Percentiles rank a stretch among this genome's conserved stretches.
Conservation (phyloP, 2,113 vertebrate species). For the Hydrolagus affinis region DNA sequence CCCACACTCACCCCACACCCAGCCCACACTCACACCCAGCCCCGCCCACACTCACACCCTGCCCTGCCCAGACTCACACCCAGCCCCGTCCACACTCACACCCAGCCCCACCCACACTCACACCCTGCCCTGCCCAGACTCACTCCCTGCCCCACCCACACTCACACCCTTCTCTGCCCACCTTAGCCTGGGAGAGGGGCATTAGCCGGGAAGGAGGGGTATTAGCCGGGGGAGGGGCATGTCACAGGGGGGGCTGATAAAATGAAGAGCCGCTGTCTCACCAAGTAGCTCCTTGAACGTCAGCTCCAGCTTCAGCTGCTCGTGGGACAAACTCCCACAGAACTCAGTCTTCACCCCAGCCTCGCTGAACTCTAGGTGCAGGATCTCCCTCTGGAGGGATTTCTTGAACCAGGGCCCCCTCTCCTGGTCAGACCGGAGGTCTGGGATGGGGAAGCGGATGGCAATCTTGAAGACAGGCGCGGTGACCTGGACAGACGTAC, state of each 20-base stretch:
- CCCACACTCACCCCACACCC: neutral
- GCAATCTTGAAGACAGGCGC: slow-evolving; percentile 71
- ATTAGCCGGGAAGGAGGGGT: too few species aligned
- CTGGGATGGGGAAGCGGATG: slow-evolving; percentile 90
- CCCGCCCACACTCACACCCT: neutral
- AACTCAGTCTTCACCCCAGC: slow-evolving; percentile 84
- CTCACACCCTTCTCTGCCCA: too few species aligned
- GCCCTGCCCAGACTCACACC: neutral
- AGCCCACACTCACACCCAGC: neutral
- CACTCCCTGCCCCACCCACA: too few species aligned
- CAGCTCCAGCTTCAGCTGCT: slow-evolving; percentile 86
- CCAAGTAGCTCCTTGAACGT: slow-evolving; percentile 82
- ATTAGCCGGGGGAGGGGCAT: too few species aligned
- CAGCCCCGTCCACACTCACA: neutral
- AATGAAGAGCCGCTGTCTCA: slow-evolving; percentile 46
- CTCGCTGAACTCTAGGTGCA: slow-evolving; percentile 75
- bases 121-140: too few species aligned
- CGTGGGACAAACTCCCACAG: slow-evolving; percentile 70
- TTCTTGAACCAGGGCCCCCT: slow-evolving; percentile 96
- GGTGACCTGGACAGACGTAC: slow-evolving; percentile 68
- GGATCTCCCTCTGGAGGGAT: slow-evolving; percentile 85
- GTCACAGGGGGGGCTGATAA: too few species aligned
- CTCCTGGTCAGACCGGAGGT: slow-evolving; percentile 90
- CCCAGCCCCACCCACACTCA: too few species aligned
- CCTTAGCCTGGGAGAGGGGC: too few species aligned